Evolutionary conservation across 2,113 vertebrate genomes (phyloP), one percentile per base, ranked within the genome.

Genomic region (Prietella phreatophila): DNA sequence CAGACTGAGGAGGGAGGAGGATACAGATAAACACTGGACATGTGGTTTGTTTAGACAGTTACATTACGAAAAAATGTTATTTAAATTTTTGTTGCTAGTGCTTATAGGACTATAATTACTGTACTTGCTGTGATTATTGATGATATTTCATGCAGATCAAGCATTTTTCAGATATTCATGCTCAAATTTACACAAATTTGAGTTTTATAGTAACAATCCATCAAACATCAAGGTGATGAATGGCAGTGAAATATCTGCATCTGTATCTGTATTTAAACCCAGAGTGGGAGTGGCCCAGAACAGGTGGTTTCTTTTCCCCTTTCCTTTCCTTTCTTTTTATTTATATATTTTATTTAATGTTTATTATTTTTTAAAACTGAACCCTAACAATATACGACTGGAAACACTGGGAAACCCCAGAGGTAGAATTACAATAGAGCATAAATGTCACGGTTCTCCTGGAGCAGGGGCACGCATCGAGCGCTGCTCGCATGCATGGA

Each of bases 1-100:
- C 39, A 14, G 30, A 81, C 56, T 50, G 22, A 88, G 27, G 42
- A 84, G 36, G 71, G 69, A 55, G 79, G 33, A 67, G 61, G 30
- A 86, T 22, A 73, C 53, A 39, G 56, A 63, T 67, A 85, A 79
- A 88, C 27, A 83, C n/a, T 79, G 25, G 20, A 47, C 27, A 53
- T 76, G 2, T 78, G 39, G 25, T 27, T 14, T 14, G 75, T 50
- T 78, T 50, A 61, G 56, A 89, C 85, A 81, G 42, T 81, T 27
- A 81, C 71, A 75, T 75, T 42, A 75, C 13, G 9, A 25, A 47
- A 11, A 25, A 25, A 25, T 27, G 20, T 25, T 75, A 25, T 42
- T 73, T 36, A 71, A 2, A 20, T 76, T 76, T 47, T 27, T 25
- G 25, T 42, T 76, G 25, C 22, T 47, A 22, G 8, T 71, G 8